phyloP scores from a whole-genome alignment of 1,140 invertebrate genomes.

The Brachionus asplanchnoidis region DNA sequence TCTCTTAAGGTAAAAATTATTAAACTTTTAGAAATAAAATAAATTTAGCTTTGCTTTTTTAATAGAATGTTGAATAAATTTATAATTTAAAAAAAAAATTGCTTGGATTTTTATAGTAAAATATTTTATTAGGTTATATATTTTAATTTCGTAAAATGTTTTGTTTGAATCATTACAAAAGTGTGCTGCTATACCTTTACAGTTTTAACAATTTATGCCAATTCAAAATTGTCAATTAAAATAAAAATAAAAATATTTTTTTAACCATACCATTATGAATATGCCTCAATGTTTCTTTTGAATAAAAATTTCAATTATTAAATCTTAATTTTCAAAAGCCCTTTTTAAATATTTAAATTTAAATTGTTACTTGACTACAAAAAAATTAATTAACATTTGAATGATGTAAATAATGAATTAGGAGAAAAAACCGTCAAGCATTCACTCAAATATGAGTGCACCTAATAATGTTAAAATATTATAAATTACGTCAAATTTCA shows the following conservation, averaged over 20 bases:
- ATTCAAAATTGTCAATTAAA: neutral
- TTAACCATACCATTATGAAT: neutral
- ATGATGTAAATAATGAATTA: neutral
- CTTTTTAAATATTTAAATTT: neutral
- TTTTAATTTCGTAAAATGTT: neutral
- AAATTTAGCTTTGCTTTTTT: neutral
- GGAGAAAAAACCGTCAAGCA: neutral
- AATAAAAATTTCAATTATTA: neutral
- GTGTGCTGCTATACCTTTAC: neutral
- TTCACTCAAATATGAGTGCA: neutral
- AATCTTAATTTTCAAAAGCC: neutral
- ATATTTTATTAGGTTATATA: neutral
- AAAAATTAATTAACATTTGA: neutral
- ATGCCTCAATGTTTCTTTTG: neutral
- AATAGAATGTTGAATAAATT: too few species aligned
- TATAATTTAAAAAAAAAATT: neutral
- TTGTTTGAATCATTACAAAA: neutral
- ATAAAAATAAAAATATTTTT: neutral
- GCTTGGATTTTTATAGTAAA: too few species aligned
- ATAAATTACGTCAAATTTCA: neutral
- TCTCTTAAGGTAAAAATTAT: neutral
- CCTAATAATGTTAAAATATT: neutral
- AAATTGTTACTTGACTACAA: neutral
- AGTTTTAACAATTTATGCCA: neutral
- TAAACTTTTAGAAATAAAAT: neutral